Base-by-base conservation (phyloP, 2,888 invertebrate genomes). In the Xestia sexstrigata region DNA sequence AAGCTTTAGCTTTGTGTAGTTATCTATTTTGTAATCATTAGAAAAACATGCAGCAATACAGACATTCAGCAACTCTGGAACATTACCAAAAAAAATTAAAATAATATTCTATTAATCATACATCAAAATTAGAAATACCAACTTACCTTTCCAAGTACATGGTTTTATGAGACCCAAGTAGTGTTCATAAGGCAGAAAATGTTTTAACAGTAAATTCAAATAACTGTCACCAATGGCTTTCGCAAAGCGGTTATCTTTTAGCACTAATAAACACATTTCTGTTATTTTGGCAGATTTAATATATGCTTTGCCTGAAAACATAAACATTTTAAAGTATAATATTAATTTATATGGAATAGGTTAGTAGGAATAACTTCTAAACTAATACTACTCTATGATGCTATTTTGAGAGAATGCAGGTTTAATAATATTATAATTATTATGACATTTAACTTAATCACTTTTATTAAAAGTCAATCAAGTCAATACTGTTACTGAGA, bases 111-210 rank as follows among this genome's bases (percentile, higher is more conserved):
- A 77, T 4, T 17, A 35, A 68, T 9, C 5, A n/a, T 42, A 11
- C 7, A 55, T 11, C 7, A 69, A 35, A 67, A 65, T 65, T 20
- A 35, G 0, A 47, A 58, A 7, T 68, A 73, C 30, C 13, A 39
- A 76, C 85, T 77, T 93, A 97, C 97, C 97, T 92, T 95, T 95
- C 98, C 98, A 98, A 77, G 96, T 94, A 68, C 94, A 90, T 52
- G 95, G 93, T 66, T 95, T 92, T 69, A 98, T 97, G 78, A 93
- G 92, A 7, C 95, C 94, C 87, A 97, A 93, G 89, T 97, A 97
- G 87, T 95, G 90, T 79, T 96, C 93, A 90, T 95, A 95, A 17
- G 96, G 91, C 62, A 98, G 90, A 73, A 98, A 93, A 91, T 97
- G 93, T 89, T 97, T 97, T 80, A 95, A 95, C 52, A 98, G 89